Evolutionary conservation across 2,888 invertebrate genomes (phyloP), one percentile per base, ranked within the genome.

Genomic region (Lymantria dispar): DNA sequence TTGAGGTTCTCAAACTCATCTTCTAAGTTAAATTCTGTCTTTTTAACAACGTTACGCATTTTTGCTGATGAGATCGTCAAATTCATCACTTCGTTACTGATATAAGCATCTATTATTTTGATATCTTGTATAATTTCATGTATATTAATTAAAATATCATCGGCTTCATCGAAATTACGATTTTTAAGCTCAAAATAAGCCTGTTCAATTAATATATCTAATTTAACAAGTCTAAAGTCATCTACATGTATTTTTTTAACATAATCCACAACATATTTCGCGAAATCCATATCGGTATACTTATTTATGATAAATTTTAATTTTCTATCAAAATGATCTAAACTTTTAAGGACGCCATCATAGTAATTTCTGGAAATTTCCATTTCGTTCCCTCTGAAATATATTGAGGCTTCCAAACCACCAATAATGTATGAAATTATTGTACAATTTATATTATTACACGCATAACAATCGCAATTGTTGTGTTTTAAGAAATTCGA

Each of bases 311-410:
- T 51, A 0, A 29, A 10, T 8, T 56, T 68, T 0, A 88, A 48
- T 30, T 74, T 83, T 0, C 1, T 31, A 10, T 83, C 73, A 0
- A 78, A 74, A 0, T 60, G 42, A 0, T 39, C 31, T 2, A 85
- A 74, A 43, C 71, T 71, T 31, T 68, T 54, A 0, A 76, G 7
- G 0, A 78, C 71, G 0, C 89, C 89, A 0, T 75, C 71, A 56
- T 80, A 89, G 41, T 88, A 88, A 51, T 85, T 82, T 0, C 58
- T 66, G 0, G 90, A 87, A 11, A 85, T 82, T 3, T 76, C 74
- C 0, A 48, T 53, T 11, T 89, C 86, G 13, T 81, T 78, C 0
- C 76, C 73, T 14, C 83, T 70, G 43, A 76, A 86, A 49, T 85
- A 86, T 60, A 76, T 70, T 0, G 80, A 67, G 0, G 87, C 81